These are phyloP conservation scores for Leptodactylus fallax DNA, from an alignment of 2,797 vertebrate genomes.

Conservation along the genomic window DNA sequence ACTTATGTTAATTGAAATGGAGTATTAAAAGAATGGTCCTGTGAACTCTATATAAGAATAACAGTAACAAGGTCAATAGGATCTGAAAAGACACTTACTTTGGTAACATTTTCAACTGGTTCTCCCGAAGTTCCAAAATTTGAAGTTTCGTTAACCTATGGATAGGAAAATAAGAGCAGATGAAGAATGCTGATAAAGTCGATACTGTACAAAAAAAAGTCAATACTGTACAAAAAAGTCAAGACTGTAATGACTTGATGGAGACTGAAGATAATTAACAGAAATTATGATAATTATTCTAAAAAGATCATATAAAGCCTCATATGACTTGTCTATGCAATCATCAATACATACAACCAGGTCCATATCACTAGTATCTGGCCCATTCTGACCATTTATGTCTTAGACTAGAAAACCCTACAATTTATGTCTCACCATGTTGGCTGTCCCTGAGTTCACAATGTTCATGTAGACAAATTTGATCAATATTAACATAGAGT, in stretches of 20 bases:
- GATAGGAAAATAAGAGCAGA: background rate
- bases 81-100: conserved; percentile 85
- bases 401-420: too few relatives aligned
- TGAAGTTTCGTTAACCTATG: conserved; percentile 93
- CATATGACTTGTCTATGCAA: background rate
- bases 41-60: background rate
- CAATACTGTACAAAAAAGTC: too few relatives aligned
- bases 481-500: too few relatives aligned
- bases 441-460: too few relatives aligned
- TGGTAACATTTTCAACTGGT: conserved; percentile 98
- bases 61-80: background rate
- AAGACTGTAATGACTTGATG: background rate
- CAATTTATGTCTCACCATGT: too few relatives aligned
- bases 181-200: background rate
- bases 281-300: background rate
- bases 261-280: background rate
- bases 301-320: background rate
- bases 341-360: too few relatives aligned
- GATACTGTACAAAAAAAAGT: too few relatives aligned
- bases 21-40: too few relatives aligned
- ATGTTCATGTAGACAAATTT: too few relatives aligned
- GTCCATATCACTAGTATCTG: too few relatives aligned
- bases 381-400: too few relatives aligned
- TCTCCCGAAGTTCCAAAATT: conserved; percentile 97
- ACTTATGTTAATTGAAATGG: too few relatives aligned